Base-by-base conservation (phyloP, 2,888 invertebrate genomes). In the Capitulum mitella region DNA sequence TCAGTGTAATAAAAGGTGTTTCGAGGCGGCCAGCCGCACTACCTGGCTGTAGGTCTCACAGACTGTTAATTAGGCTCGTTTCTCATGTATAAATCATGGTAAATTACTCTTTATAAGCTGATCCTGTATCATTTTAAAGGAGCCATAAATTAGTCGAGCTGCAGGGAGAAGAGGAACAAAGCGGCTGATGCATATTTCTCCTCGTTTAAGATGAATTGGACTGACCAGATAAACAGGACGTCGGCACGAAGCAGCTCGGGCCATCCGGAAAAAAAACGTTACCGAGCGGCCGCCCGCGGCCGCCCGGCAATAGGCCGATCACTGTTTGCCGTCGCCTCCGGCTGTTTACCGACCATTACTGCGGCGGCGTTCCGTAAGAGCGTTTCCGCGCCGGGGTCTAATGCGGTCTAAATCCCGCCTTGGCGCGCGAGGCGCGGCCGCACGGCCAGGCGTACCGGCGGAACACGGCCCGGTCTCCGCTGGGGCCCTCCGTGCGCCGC, bases 61-160 rank as follows among this genome's bases (percentile, higher is more conserved):
- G 32, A 64, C 64, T 26, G 70, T 37, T 70, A 70, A 40, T 70
- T 70, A 70, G 70, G 26, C 70, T 40, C 70, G 70, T 40, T 70
- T 70, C 70, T 70, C 70, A 40, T 70, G 70, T 16, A 70, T 70
- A 70, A 70, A 70, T 70, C 70, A 70, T 70, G 40, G 70, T 70
- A 70, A 40, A 70, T 70, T 70, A 37, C 70, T 37, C 70, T 40
- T 37, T 40, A 70, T 70, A 70, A 70, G 40, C 70, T 37, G 70
- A 70, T 70, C 70, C 70, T 70, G 70, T 70, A 70, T 70, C 70
- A 70, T 70, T 70, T 70, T 70, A 70, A 70, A 70, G 40, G 37
- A 70, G 70, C 70, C 40, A 37, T 70, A 70, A 70, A 70, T 70
- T 40, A 40, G 40, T 40, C 37, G 22, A 37, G 70, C 70, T 34